A percentile compares a stretch with the other conserved stretches of the same genome.
Evolutionary conservation across 2,113 vertebrate species (phyloP).

Genomic region (Typhlomys cinereus): DNA sequence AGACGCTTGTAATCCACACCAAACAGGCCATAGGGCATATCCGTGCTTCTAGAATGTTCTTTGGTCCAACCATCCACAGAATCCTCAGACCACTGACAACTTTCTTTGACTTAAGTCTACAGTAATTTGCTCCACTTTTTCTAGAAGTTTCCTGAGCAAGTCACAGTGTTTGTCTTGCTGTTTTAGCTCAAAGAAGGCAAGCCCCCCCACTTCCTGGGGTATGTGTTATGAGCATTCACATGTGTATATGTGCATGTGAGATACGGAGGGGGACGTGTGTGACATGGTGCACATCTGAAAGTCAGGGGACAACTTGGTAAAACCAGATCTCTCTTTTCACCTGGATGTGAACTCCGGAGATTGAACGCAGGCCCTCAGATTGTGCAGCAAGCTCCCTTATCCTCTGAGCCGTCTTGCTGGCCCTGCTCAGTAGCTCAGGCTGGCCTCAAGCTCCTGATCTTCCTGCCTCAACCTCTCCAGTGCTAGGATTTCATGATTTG

Average conservation of each 20-base stretch:
- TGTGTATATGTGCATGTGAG: not conserved
- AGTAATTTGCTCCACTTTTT: not conserved
- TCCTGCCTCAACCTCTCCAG: not conserved
- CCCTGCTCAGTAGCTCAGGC: not conserved
- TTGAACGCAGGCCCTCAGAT: too few relatives aligned
- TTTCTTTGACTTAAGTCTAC: not conserved
- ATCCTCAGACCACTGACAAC: not conserved
- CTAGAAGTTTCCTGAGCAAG: not conserved
- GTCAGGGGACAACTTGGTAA: too few relatives aligned
- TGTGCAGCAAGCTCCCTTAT: too few relatives aligned
- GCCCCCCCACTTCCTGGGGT: too few relatives aligned
- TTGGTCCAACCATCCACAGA: not conserved
- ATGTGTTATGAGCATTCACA: too few relatives aligned
- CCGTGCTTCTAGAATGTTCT: not conserved
- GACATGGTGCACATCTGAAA: too few relatives aligned
- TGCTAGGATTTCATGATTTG: not conserved
- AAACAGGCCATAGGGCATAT: not conserved
- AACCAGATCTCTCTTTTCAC: too few relatives aligned
- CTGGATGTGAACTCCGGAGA: too few relatives aligned
- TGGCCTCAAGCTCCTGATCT: not conserved
- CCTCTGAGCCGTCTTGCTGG: too few relatives aligned
- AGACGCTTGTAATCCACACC: not conserved
- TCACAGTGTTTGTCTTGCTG: not conserved
- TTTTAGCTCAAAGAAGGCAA: not conserved
- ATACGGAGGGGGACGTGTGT: too few relatives aligned